Evolutionary conservation across 2,113 vertebrate genomes (phyloP), one percentile per base, ranked within the genome.

Genomic region (Xyrauchen texanus): DNA sequence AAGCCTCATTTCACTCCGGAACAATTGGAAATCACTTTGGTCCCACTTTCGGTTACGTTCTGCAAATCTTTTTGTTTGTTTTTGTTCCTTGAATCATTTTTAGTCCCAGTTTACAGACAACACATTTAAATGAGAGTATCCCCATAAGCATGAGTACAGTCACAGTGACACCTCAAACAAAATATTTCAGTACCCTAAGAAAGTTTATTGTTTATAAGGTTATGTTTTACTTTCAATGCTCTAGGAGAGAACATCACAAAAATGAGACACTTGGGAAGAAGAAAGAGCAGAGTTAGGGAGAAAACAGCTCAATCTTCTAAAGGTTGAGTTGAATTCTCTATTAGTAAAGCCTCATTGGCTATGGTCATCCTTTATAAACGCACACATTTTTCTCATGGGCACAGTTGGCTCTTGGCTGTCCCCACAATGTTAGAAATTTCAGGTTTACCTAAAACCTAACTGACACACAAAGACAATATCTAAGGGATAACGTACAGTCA

Each of bases 281-380:
- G 58, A 42, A 34, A 34, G 21, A 34, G 21, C 21, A 34, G 21
- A 1, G 21, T 34, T 34, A 34, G 21, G 21, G 21, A 34, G 21
- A 81, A 79, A 83, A 81, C 2, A 75, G 77, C 71, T 72, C 82
- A 79, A 75, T 81, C 15, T 81, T 87, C 85, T 86, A 88, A 91
- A 91, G 86, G 89, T 89, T 85, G 85, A 52, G 79, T 61, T 84
- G 55, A 44, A 81, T 76, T 63, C 85, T 70, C 82, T 81, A 85
- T 87, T 87, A 87, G 87, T 72, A 88, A 88, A 83, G 88, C 88
- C 85, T 83, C 88, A 90, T 86, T 90, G 88, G 86, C 78, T 34
- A 34, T 34, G 21, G 21, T 34, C 82, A 81, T 44, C 82, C 86
- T 90, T 91, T 85, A 34, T 34, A 34, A 34, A 34, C 21, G 3